Base-by-base conservation (phyloP, 2,888 invertebrate genomes). In the Anagyrus pseudococci region DNA sequence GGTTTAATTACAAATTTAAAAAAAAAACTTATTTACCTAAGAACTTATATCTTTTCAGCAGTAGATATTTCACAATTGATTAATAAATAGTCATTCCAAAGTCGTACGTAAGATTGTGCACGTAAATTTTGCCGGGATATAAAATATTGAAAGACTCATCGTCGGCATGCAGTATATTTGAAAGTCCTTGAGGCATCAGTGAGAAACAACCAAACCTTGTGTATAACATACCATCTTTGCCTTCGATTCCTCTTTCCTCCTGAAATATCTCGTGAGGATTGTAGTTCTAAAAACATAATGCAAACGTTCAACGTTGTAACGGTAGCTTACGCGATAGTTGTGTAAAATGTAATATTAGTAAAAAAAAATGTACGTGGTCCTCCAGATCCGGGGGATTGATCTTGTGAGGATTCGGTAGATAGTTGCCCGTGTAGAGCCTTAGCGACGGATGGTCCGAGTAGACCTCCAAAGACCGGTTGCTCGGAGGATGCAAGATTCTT, bases 131-230 rank as follows among this genome's bases (percentile, higher is more conserved):
- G 2, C 83, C 83, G 4, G 84, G 83, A 55, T 73, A 70, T 13
- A 83, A 69, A 13, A 83, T 68, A 46, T 60, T 63, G 26, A 78
- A 72, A 1, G 83, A 82, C 64, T 82, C 83, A 55, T 78, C 71
- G 6, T 72, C 77, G 64, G 76, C 72, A 70, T 85, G 82, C 8
- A 84, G 72, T 7, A 84, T 82, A 74, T 86, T 82, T 0, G 86
- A 85, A 71, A 83, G 86, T 69, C 84, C 84, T 69, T 87, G 87
- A 0, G 87, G 83, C 69, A 87, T 86, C 37, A 87, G 71, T 69
- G 84, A 84, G 67, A 88, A 82, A 15, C 82, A 85, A 13, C 83
- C 81, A 70, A 85, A 84, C 66, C 81, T 81, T 4, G 74, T 73
- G 71, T 87, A 87, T n/a, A 72, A 64, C 1, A 76, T 74, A 3